Base-by-base conservation (phyloP, 2,797 vertebrate species). In the Tolypeutes matacus region DNA sequence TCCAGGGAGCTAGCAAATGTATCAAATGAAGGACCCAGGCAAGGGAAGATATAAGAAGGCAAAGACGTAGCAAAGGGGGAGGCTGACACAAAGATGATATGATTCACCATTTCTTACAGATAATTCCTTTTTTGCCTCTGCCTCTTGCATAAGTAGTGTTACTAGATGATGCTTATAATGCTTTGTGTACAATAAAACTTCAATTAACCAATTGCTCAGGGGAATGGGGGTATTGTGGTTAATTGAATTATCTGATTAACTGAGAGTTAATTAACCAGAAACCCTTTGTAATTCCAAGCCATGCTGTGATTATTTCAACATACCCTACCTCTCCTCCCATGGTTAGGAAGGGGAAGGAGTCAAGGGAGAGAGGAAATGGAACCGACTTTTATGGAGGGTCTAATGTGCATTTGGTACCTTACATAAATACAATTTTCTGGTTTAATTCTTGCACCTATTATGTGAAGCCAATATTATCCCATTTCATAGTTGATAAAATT, bases 191-290 rank as follows among this genome's bases (percentile, higher is more conserved):
- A 95, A 84, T 95, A 91, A 93, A 95, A 96, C 88, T 94, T 89
- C 96, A 94, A 87, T 95, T 96, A 97, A 78, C 86, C 93, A 95
- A n/a, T 93, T 84, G 93, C 96, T 96, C 65, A 49, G 70, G 96
- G 96, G 87, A 92, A 95, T 81, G 62, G 73, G 72, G 85, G 69
- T 93, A 42, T 77, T 92, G 73, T 96, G 95, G 90, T 94, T 95
- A 96, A 97, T 96, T 95, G 96, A 96, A 97, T 97, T 96, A 95
- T 95, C 94, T 97, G 97, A 97, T 97, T 97, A 97, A 97, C 83
- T 96, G 91, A 97, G 91, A 96, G 92, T 95, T 97, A 97, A 96
- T 97, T 96, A 97, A 91, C 93, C 90, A 95, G 90, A 96, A 97
- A 97, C 77, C 29, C 75, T 92, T 89, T 94, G 83, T 75, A 94